phyloP scores from a whole-genome alignment of 2,113 vertebrate genomes.

The Telmatochromis sp. region DNA sequence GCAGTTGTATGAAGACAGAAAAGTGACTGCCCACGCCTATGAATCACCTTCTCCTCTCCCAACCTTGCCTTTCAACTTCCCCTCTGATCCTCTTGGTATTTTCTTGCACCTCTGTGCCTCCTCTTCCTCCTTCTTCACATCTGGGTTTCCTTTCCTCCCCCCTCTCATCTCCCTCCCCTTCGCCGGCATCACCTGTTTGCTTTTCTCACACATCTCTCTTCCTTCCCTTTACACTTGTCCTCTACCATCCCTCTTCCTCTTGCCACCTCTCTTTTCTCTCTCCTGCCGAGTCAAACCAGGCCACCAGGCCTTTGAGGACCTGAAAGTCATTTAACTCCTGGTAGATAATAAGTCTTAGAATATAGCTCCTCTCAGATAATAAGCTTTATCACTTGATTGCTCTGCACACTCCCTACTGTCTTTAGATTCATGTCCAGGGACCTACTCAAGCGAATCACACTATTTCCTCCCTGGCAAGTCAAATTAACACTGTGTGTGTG shows the following conservation, averaged over 20 bases:
- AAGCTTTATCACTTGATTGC: conserved; percentile 74
- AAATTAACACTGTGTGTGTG: conserved; percentile 42
- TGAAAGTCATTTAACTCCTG: conserved; percentile 72
- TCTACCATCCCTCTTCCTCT: neutral
- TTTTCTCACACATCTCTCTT: neutral
- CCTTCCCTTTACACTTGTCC: neutral
- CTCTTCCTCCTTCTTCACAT: neutral
- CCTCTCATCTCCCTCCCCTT: neutral
- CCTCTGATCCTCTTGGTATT: neutral
- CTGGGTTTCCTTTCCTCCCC: neutral
- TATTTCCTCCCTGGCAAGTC: conserved; percentile 63
- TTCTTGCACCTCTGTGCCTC: neutral
- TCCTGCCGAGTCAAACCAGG: conserved; percentile 63
- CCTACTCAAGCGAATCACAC: conserved; percentile 60
- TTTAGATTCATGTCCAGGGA: conserved; percentile 70
- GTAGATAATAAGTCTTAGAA: conserved; percentile 71
- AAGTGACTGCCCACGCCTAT: conserved; percentile 31
- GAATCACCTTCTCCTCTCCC: conserved; percentile 44
- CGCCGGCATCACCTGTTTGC: neutral
- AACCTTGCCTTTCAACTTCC: conserved; percentile 1
- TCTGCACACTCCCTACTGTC: conserved; percentile 63
- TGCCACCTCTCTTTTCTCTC: conserved; percentile 25
- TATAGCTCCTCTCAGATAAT: conserved; percentile 70
- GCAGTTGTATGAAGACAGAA: conserved; percentile 33
- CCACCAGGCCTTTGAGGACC: conserved; percentile 67